Evolutionary conservation across 2,888 invertebrate species (phyloP).

Genomic region (Lasioglossum calceatum): DNA sequence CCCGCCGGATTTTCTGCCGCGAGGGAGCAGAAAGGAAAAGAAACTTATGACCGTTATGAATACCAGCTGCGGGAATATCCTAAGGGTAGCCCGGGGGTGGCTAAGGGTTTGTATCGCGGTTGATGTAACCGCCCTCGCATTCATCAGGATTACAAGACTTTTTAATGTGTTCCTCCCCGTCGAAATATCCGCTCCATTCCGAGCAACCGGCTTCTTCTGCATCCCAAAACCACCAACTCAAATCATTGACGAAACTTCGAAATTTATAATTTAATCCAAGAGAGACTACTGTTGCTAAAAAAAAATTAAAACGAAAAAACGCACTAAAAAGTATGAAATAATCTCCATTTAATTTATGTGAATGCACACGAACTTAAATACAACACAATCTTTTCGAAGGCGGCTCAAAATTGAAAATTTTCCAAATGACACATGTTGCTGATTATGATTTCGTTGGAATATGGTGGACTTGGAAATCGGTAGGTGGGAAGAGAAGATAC

Average conservation of each 20-base stretch:
- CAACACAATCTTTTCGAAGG: too few species aligned
- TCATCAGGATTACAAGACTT: conserved; percentile 59
- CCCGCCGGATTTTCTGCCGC: conserved; percentile 57
- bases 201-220: not conserved
- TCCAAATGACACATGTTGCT: too few species aligned
- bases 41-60: conserved; percentile 61
- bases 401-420: too few species aligned
- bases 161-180: conserved; percentile 53
- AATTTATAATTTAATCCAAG: not conserved
- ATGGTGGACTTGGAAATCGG: too few species aligned
- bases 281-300: not conserved
- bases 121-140: conserved; percentile 48
- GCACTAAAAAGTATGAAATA: too few species aligned
- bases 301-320: not conserved
- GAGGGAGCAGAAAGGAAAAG: conserved; percentile 48
- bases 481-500: too few species aligned
- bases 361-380: too few species aligned
- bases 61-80: conserved; percentile 38
- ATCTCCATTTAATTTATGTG: too few species aligned
- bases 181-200: conserved; percentile 44
- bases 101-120: conserved; percentile 45
- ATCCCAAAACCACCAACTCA: not conserved
- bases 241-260: not conserved
- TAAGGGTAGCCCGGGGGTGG: not conserved
- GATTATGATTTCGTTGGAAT: too few species aligned